Evolutionary conservation across 1,140 invertebrate genomes (phyloP), one percentile per base, ranked within the genome.

Genomic region (Andrena cerasifolii): DNA sequence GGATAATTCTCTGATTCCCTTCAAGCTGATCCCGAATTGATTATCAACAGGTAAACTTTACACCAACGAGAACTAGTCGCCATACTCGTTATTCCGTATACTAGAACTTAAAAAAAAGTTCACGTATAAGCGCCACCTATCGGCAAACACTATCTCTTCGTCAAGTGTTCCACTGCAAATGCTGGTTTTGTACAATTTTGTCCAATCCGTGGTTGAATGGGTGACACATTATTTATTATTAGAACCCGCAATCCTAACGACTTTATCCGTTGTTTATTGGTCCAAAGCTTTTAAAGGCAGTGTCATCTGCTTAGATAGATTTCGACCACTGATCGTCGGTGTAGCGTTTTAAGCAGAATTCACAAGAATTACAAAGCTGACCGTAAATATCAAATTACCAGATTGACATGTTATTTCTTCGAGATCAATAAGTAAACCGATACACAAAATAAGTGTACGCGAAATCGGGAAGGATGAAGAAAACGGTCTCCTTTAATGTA

Each of bases 41-140:
- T 80, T 85, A 87, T 88, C 86, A 88, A 88, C 86, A 88, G 86
- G 86, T 88, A 86, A 87, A 82, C 74, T 74, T 56, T 76, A 53
- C 76, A 70, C 36, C 54, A 79, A 73, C 79, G 66, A 86, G 75
- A 78, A 84, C 68, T 75, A 56, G 72, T 84, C 86, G 86, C 81
- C 86, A 88, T 87, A 79, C 40, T 84, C 54, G 40, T 84, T 78
- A 79, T 43, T 66, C 62, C 77, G 66, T 79, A 73, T 58, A 79
- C 49, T 65, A 66, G 43, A 43, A 53, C 16, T 68, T 65, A 78
- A 80, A 78, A 80, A 78, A 78, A 80, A 66, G 54, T 18, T 65
- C 31, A 28, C 3, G 14, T 18, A 40, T 40, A 40, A 40, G 4
- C 21, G 77, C 53, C 61, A 74, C 43, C 77, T 79, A 18, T 3